These are phyloP conservation scores for Chamaetylas fuelleborni DNA, from an alignment of 2,113 vertebrate species.

Conservation along the genomic window DNA sequence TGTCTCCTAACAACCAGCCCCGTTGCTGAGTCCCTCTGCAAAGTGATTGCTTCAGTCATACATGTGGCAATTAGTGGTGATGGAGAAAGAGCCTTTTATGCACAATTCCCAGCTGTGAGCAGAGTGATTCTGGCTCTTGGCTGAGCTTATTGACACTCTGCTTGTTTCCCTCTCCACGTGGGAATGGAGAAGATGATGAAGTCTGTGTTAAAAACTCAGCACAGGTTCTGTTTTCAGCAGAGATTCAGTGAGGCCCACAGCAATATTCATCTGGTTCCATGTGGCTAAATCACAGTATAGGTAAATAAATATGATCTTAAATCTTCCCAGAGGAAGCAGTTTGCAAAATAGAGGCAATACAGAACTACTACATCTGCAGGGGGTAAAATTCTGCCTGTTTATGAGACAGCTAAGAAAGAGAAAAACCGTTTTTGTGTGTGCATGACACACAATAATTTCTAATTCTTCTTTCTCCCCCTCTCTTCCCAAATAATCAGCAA, in stretches of 20 bases:
- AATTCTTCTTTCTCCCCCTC: not conserved
- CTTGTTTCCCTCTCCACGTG: not conserved
- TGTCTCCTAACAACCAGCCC: not conserved
- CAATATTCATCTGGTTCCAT: not conserved
- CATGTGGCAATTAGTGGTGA: not conserved
- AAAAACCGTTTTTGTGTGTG: not conserved
- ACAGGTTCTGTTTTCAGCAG: not conserved
- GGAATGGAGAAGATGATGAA: not conserved
- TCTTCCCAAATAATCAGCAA: not conserved
- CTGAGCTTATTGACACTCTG: not conserved
- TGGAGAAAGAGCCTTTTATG: not conserved
- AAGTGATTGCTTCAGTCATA: not conserved
- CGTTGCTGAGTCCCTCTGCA: rapidly evolving
- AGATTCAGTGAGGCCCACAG: not conserved
- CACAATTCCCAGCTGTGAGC: not conserved
- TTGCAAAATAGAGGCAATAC: not conserved
- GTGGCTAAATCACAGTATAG: not conserved
- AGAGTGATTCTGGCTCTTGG: not conserved
- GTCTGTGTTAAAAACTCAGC: not conserved
- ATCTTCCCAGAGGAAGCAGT: not conserved
- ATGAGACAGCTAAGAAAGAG: not conserved
- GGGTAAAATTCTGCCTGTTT: not conserved
- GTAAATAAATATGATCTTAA: not conserved
- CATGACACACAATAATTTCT: not conserved
- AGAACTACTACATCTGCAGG: rapidly evolving